Percentiles rank a stretch among this genome's conserved stretches.
phyloP scores from a whole-genome alignment of 2,888 invertebrate genomes.

The Cryptus armator region DNA sequence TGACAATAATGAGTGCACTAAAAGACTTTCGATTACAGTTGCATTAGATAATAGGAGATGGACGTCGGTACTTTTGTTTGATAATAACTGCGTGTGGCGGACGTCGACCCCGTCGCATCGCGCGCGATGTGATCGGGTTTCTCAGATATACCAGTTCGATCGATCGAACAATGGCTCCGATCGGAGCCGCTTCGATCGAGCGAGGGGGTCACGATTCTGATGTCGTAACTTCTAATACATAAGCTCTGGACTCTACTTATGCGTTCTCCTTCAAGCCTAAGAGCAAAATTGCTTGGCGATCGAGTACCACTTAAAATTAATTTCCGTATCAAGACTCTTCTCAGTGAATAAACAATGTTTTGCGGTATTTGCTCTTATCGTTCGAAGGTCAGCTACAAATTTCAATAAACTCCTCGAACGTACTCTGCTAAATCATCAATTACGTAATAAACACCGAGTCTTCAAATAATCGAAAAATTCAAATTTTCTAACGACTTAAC shows the following conservation, averaged over 20 bases:
- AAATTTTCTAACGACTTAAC: too few relatives aligned
- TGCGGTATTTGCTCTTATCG: slow-evolving; percentile 2
- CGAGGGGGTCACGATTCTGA: slow-evolving; percentile 31
- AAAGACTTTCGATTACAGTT: slow-evolving; percentile 19
- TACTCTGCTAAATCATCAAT: neutral
- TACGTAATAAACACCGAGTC: slow-evolving; percentile 17
- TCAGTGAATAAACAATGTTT: neutral
- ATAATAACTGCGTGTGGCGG: slow-evolving; percentile 40
- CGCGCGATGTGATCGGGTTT: slow-evolving; percentile 24
- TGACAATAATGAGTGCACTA: slow-evolving; percentile 14
- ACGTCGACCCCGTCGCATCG: slow-evolving; percentile 28
- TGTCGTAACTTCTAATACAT: slow-evolving; percentile 44
- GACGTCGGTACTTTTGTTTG: slow-evolving; percentile 34
- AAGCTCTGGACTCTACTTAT: slow-evolving; percentile 12
- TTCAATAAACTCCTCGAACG: neutral
- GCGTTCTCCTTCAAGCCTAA: slow-evolving; percentile 9
- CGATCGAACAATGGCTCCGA: slow-evolving; percentile 12
- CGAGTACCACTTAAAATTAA: neutral
- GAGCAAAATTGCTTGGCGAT: neutral
- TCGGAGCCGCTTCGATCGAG: slow-evolving; percentile 13
- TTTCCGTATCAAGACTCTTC: neutral
- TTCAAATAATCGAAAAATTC: neutral
- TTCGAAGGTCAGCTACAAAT: slow-evolving; percentile 6
- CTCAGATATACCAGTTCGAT: slow-evolving; percentile 20
- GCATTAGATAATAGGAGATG: slow-evolving; percentile 7